Conservation (phyloP, 2,888 invertebrate species). For the Tetragonisca angustula region DNA sequence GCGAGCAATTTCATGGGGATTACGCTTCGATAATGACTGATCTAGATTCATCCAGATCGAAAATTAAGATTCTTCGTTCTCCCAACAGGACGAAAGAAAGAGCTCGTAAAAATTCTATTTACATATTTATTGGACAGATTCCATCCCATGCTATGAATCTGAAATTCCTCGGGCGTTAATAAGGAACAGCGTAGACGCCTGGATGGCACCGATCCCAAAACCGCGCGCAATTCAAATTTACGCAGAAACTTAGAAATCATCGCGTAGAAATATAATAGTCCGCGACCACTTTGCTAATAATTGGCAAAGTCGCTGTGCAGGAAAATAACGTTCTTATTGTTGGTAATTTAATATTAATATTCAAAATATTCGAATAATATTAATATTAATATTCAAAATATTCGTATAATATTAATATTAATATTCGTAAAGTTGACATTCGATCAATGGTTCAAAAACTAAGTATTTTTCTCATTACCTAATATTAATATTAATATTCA, state of each 20-base stretch:
- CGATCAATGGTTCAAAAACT: no score
- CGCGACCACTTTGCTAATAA: neutral
- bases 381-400: no score
- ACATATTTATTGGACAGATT: slow-evolving; percentile 19
- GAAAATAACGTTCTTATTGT: no score
- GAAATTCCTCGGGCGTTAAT: neutral
- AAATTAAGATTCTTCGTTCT: neutral
- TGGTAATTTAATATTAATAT: no score
- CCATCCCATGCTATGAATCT: neutral
- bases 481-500: no score
- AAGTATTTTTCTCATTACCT: no score
- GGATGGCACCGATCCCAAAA: neutral
- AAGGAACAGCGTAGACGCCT: neutral
- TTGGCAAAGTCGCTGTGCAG: neutral
- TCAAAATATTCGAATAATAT: no score
- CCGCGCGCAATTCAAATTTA: neutral
- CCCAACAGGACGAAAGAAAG: neutral
- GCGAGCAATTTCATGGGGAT: neutral
- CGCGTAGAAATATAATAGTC: no score
- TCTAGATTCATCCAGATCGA: neutral
- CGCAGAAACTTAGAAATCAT: neutral
- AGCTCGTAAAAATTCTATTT: slow-evolving; percentile 22
- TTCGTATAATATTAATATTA: no score
- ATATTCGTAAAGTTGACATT: no score
- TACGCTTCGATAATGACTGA: neutral